Base-by-base conservation (phyloP, 2,797 vertebrate genomes). In the Hoplostethus atlanticus region DNA sequence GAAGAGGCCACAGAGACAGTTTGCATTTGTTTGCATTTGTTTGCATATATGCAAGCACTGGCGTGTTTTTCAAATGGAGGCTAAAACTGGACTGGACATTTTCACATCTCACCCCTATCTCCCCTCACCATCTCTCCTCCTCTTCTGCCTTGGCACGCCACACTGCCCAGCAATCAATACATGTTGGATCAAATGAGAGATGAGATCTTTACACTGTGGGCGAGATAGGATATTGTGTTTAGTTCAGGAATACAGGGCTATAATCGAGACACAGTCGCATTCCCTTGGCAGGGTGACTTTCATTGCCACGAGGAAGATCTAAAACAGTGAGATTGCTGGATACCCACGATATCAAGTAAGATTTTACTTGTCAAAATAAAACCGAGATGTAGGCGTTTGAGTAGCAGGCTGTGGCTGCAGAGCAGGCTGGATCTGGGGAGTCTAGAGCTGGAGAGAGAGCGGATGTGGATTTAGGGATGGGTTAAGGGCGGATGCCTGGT, bases 111-210 rank as follows among this genome's bases (percentile, higher is more conserved):
- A 69, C 44, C 6, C 6, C 55, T 3, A 50, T 67, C 46, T 79
- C 17, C 5, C 7, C 15, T 67, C 6, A 9, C 17, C 40, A 21
- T 76, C 58, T 50, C 50, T 77, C 12, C 21, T 15, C 62, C 28
- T 5, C 52, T 60, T 62, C 36, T 71, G 13, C 52, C 68, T 68
- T 50, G 31, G 28, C 21, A 50, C 30, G 46, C 65, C 12, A 6
- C 57, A 67, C 40, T 51, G n/a, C 30, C 30, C 42, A 17, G 12
- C n/a, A 64, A 83, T 89, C 79, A 64, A 83, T 76, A 81, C 13
- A 58, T 44, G 67, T 11, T 69, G 67, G 67, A 84, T 83, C 51
- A 79, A 76, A 81, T 73, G 60, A 74, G 85, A 83, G 64, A 47
- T 68, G 51, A 87, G 82, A 81, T 68, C 56, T 70, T 70, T 61